Percentiles rank a stretch among this genome's conserved stretches.
These are phyloP conservation scores for Allobates femoralis DNA, from an alignment of 2,797 vertebrate species.

Conservation along the genomic window DNA sequence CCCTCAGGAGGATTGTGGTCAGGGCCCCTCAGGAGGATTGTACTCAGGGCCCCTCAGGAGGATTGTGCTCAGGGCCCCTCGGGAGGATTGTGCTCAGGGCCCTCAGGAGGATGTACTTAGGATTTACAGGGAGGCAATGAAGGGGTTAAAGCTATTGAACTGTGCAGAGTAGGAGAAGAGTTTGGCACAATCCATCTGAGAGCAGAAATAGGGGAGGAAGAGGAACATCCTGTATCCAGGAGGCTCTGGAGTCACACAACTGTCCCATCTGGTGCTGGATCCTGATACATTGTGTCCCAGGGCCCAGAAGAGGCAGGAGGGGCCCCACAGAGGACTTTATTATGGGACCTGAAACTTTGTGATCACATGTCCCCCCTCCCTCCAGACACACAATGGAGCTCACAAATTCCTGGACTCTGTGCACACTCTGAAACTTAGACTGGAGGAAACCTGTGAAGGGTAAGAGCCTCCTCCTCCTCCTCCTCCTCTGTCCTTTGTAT, in stretches of 20 bases:
- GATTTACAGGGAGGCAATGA: background rate
- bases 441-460: slow-evolving; percentile 54
- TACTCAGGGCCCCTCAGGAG: too few species aligned
- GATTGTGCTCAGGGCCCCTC: too few species aligned
- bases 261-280: background rate
- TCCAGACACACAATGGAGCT: slow-evolving; percentile 33
- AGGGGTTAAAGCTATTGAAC: slow-evolving; percentile 50
- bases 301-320: background rate
- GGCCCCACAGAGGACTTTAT: background rate
- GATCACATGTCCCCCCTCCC: background rate
- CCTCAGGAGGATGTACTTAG: too few species aligned
- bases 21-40: too few species aligned
- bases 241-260: background rate
- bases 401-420: slow-evolving; percentile 55
- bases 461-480: slow-evolving; percentile 1
- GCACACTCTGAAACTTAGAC: slow-evolving; percentile 49
- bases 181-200: slow-evolving; percentile 57
- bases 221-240: slow-evolving; percentile 50
- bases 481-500: slow-evolving; percentile 35
- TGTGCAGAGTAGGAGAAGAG: slow-evolving; percentile 58
- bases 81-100: background rate
- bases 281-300: background rate
- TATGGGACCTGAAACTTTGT: background rate
- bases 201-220: slow-evolving; percentile 59
- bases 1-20: too few species aligned